phyloP scores from a whole-genome alignment of 2,797 vertebrate genomes.

The Danionella dracula region DNA sequence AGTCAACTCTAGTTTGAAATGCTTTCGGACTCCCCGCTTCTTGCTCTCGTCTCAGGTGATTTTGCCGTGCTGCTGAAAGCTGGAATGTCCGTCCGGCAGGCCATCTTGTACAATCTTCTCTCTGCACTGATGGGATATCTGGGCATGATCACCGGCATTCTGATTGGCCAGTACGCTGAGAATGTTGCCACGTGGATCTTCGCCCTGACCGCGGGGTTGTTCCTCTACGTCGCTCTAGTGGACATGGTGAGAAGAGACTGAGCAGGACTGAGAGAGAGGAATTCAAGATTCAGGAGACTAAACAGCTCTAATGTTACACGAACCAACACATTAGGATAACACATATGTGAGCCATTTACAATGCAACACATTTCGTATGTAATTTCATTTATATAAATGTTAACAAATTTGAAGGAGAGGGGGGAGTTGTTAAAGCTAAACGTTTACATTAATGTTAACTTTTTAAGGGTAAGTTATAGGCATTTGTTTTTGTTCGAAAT shows the following conservation, averaged over 20 bases:
- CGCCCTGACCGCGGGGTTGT: slow-evolving; percentile 91
- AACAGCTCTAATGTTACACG: too few species aligned
- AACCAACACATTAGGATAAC: too few species aligned
- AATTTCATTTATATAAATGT: too few species aligned
- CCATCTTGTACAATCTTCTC: slow-evolving; percentile 87
- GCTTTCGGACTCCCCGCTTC: neutral
- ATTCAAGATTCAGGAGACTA: too few species aligned
- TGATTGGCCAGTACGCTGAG: slow-evolving; percentile 93
- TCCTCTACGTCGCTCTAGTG: slow-evolving; percentile 96
- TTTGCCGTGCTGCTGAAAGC: slow-evolving; percentile 94
- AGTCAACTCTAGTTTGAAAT: too few species aligned
- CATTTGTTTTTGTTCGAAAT: too few species aligned
- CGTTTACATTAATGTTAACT: too few species aligned
- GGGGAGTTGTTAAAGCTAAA: too few species aligned
- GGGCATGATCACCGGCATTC: slow-evolving; percentile 86
- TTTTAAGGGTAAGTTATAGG: too few species aligned
- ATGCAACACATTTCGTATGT: too few species aligned
- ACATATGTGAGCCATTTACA: too few species aligned
- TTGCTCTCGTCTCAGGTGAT: slow-evolving; percentile 88
- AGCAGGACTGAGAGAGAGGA: neutral
- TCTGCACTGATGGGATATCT: slow-evolving; percentile 91
- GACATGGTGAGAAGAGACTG: slow-evolving; percentile 91
- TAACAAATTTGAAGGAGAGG: too few species aligned
- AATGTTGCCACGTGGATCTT: slow-evolving; percentile 95
- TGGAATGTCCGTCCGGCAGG: slow-evolving; percentile 94